Percentiles rank a stretch among this genome's conserved stretches.
These are phyloP conservation scores for Crotalus tigris DNA, from an alignment of 2,113 vertebrate genomes.

Conservation along the genomic window DNA sequence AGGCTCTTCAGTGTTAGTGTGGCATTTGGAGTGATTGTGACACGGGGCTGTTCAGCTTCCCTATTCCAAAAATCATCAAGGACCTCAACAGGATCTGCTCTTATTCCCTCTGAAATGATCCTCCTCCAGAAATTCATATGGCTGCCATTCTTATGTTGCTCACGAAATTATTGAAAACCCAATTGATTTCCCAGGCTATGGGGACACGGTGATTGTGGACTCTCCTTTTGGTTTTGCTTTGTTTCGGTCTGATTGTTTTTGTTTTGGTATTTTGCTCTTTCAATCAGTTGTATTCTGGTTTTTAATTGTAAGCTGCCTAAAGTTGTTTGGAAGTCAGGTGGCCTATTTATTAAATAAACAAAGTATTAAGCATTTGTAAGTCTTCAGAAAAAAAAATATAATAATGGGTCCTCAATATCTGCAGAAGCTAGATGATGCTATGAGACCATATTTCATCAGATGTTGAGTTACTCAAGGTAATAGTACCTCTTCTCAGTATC, in stretches of 20 bases:
- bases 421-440: background rate
- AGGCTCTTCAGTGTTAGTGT: background rate
- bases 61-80: background rate
- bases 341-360: background rate
- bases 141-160: background rate
- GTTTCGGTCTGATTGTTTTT: background rate
- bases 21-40: background rate
- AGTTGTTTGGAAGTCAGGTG: background rate
- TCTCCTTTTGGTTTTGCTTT: background rate
- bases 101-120: background rate
- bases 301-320: background rate
- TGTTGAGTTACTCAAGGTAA: background rate
- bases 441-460: background rate
- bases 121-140: background rate
- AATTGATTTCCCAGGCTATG: background rate
- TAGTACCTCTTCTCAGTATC: background rate
- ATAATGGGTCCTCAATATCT: background rate
- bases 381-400: background rate
- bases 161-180: background rate
- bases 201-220: background rate
- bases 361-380: background rate
- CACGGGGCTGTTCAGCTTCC: background rate
- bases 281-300: background rate
- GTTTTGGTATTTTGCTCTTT: background rate
- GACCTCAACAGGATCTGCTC: background rate